Percentiles rank a stretch among this genome's conserved stretches.
Evolutionary conservation across 2,888 invertebrate species (phyloP).

Genomic region (Autographa gamma): DNA sequence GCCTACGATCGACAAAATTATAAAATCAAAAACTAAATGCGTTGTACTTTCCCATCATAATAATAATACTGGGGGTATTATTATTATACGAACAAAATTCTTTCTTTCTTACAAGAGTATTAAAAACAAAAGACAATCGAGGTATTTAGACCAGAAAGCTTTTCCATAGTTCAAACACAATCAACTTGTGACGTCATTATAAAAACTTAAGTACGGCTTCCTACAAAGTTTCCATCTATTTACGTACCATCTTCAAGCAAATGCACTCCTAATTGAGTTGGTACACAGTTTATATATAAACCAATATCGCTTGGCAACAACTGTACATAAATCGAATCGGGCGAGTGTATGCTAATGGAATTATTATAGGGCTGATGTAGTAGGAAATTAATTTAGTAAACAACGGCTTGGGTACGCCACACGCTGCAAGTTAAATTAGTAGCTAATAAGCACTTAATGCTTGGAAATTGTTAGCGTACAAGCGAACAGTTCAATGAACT

Average conservation of each 20-base stretch:
- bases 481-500: background rate
- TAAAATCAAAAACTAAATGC: too few relatives aligned
- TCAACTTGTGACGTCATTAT: background rate
- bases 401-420: background rate
- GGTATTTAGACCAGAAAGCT: too few relatives aligned
- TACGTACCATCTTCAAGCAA: constrained; percentile 23
- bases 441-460: background rate
- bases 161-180: background rate
- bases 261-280: constrained; percentile 35
- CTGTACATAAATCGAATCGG: constrained; percentile 42
- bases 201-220: constrained; percentile 8
- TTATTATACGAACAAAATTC: too few relatives aligned
- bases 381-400: constrained; percentile 1
- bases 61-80: too few relatives aligned
- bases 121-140: too few relatives aligned
- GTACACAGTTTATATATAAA: constrained; percentile 34
- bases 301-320: constrained; percentile 15
- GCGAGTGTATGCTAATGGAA: constrained; percentile 34
- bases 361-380: constrained; percentile 11
- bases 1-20: too few relatives aligned
- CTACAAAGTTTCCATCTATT: constrained; percentile 15
- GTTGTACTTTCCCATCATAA: too few relatives aligned
- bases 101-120: too few relatives aligned
- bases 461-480: background rate
- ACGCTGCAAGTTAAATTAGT: background rate